phyloP scores from a whole-genome alignment of 2,113 vertebrate species.

The Albula goreensis region DNA sequence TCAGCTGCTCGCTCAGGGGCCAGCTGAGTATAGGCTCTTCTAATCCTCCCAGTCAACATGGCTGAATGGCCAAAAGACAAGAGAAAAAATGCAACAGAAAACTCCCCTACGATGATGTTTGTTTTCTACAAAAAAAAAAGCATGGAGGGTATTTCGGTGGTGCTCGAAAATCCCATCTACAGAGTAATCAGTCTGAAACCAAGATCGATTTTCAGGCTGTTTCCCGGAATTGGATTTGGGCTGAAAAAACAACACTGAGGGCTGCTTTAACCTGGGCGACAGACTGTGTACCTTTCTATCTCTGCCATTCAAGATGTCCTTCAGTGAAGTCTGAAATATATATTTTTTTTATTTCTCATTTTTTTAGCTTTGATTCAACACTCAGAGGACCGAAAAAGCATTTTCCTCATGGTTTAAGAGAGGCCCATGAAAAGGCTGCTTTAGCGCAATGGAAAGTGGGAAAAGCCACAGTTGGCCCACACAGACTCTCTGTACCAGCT shows the following conservation, averaged over 20 bases:
- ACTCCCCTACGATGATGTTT: too few species aligned
- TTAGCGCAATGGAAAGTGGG: slow-evolving; percentile 10
- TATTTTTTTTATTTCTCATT: not conserved
- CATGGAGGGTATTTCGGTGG: not conserved
- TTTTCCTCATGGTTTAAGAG: not conserved
- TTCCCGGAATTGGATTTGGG: not conserved
- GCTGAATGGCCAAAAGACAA: too few species aligned
- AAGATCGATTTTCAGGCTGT: not conserved
- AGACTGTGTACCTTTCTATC: not conserved
- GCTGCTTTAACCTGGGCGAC: not conserved
- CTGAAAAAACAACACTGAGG: not conserved
- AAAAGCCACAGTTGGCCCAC: not conserved
- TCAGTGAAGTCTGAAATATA: not conserved
- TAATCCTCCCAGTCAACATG: too few species aligned
- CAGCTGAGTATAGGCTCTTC: too few species aligned
- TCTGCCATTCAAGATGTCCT: not conserved
- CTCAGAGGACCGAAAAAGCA: not conserved
- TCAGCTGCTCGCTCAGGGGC: too few species aligned
- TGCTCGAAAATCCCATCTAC: not conserved
- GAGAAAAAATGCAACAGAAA: too few species aligned
- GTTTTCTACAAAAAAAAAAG: too few species aligned
- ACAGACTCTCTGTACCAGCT: not conserved
- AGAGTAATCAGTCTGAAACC: not conserved
- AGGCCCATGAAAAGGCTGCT: not conserved
- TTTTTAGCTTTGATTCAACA: not conserved